phyloP scores from a whole-genome alignment of 2,888 invertebrate species.

The Eupithecia exiguata region DNA sequence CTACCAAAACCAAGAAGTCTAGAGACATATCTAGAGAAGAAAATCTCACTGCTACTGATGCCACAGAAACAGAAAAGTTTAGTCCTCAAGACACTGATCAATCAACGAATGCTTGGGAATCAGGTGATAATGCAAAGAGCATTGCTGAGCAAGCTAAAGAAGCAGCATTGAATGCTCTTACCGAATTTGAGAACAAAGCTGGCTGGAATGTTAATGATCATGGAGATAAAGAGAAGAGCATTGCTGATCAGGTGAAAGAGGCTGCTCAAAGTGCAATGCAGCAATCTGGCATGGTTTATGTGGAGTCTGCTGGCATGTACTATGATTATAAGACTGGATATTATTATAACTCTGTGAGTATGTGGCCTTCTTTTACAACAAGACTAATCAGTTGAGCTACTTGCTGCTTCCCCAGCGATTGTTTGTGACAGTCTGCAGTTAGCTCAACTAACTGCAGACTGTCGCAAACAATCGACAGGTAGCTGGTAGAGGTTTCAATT shows the following conservation, averaged over 20 bases:
- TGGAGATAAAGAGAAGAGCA: conserved; percentile 67
- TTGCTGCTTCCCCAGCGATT: too few relatives aligned
- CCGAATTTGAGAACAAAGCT: conserved; percentile 37
- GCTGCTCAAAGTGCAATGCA: conserved; percentile 89
- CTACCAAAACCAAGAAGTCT: background rate
- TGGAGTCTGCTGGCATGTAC: conserved; percentile 93
- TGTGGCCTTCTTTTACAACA: background rate
- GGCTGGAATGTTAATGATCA: conserved; percentile 59
- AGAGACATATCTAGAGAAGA: background rate
- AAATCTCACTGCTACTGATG: background rate
- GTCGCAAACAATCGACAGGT: too few relatives aligned
- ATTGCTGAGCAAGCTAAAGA: conserved; percentile 28
- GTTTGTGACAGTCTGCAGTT: too few relatives aligned
- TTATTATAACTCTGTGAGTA: conserved; percentile 93
- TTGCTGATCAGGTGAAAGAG: conserved; percentile 90
- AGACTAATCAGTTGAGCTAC: background rate
- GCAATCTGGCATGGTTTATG: conserved; percentile 92
- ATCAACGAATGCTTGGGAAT: conserved; percentile 9
- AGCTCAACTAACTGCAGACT: too few relatives aligned
- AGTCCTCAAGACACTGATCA: conserved; percentile 1
- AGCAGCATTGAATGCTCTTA: conserved; percentile 27
- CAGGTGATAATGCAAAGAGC: conserved; percentile 21
- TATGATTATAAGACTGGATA: conserved; percentile 95
- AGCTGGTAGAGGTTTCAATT: too few relatives aligned
- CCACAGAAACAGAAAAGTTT: conserved; percentile 4